Evolutionary conservation across 2,888 invertebrate species (phyloP), one percentile per base, ranked within the genome.

Genomic region (Chloroclysta siterata): DNA sequence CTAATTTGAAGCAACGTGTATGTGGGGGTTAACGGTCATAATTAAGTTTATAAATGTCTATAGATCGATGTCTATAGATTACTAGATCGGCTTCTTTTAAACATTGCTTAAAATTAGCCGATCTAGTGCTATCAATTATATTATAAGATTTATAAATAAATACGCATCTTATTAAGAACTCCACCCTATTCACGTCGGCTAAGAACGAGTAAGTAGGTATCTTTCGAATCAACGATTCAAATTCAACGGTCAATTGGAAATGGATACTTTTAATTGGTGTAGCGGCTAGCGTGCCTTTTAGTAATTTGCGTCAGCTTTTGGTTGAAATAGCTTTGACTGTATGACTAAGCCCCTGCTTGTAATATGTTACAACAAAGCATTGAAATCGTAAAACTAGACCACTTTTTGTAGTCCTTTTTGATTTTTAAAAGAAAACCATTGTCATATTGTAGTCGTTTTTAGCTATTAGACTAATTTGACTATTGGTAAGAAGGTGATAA

Each of bases 231-330:
- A 53, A 56, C 51, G 50, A 59, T 55, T 66, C 42, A 59, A 54
- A 65, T 46, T 56, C 47, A 69, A 71, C 69, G 53, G 66, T 55
- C 64, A 64, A 60, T 53, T 65, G 46, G 53, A 42, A 39, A 57
- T 50, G 65, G 48, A 60, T 66, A 56, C 64, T 44, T 56, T 52
- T 65, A 62, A 69, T 60, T 65, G 63, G 42, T 53, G 17, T 46
- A 46, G 46, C 44, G 41, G 8, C 8, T 55, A 44, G 62, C 68
- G 66, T 70, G 68, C 48, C 52, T n/a, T 42, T 17, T 33, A 44
- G 56, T 60, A 44, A 51, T 53, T 65, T 47, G 46, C 50, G 47
- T 55, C 6, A 63, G 65, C 53, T 62, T 68, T 53, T 58, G 36
- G 55, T 15, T 42, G 17, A 53, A 56, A 52, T 51, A 54, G 47